These are phyloP conservation scores for Syngnathoides biaculeatus DNA, from an alignment of 2,113 vertebrate species.

Conservation along the genomic window DNA sequence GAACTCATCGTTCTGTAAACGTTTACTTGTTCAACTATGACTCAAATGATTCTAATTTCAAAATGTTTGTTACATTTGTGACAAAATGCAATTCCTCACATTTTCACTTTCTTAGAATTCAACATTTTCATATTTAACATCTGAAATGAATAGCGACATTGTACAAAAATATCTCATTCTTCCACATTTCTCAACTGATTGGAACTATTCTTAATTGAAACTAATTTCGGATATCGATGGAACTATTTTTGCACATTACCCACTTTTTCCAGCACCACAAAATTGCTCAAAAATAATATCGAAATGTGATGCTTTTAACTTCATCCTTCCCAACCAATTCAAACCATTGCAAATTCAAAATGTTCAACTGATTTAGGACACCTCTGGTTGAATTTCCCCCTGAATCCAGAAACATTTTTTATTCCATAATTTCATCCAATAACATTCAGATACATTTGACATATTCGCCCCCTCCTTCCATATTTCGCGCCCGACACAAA, in stretches of 20 bases:
- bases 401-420: too few relatives aligned
- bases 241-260: neutral
- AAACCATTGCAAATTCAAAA: too few relatives aligned
- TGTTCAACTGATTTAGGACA: neutral
- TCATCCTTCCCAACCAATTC: neutral
- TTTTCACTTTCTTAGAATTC: neutral
- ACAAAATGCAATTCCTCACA: neutral
- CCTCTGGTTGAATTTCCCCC: neutral
- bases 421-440: neutral
- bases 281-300: too few relatives aligned
- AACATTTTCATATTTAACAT: neutral
- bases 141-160: neutral
- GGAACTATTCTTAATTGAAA: neutral
- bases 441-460: neutral
- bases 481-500: neutral
- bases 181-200: neutral
- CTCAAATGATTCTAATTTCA: too few relatives aligned
- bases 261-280: too few relatives aligned
- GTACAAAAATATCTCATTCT: neutral
- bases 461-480: neutral
- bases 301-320: too few relatives aligned
- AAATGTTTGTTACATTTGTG: too few relatives aligned
- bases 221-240: neutral
- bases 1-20: too few relatives aligned
- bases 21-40: too few relatives aligned